These are phyloP conservation scores for Chloropsis hardwickii DNA, from an alignment of 2,113 vertebrate genomes.

Conservation along the genomic window DNA sequence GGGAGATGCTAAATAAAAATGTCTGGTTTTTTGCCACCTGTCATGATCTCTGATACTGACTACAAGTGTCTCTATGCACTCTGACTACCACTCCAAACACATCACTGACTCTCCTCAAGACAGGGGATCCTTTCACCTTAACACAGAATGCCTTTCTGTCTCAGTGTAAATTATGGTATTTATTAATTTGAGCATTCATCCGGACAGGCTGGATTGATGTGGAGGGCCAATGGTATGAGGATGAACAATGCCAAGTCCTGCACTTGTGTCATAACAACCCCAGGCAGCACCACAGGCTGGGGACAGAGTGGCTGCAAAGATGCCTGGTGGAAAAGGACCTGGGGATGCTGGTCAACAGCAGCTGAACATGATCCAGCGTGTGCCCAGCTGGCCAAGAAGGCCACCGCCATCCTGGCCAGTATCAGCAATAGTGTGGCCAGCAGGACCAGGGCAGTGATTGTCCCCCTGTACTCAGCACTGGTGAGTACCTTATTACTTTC, in stretches of 20 bases:
- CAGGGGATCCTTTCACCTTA: background rate
- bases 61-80: background rate
- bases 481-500: background rate
- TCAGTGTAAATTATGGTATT: background rate
- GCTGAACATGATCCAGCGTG: background rate
- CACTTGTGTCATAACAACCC: background rate
- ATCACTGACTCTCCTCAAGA: background rate
- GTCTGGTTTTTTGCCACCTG: background rate
- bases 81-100: background rate
- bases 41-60: background rate
- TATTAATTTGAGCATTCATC: background rate
- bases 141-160: background rate
- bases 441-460: background rate
- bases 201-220: background rate
- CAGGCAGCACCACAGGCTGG: background rate
- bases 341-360: background rate
- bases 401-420: background rate
- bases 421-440: background rate
- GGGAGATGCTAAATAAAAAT: background rate
- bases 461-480: background rate
- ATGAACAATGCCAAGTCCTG: background rate
- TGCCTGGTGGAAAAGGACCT: background rate
- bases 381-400: background rate
- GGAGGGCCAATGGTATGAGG: background rate
- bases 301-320: background rate